Evolutionary conservation across 1,140 invertebrate species (phyloP).

Genomic region (Tetramorium parvispinum): DNA sequence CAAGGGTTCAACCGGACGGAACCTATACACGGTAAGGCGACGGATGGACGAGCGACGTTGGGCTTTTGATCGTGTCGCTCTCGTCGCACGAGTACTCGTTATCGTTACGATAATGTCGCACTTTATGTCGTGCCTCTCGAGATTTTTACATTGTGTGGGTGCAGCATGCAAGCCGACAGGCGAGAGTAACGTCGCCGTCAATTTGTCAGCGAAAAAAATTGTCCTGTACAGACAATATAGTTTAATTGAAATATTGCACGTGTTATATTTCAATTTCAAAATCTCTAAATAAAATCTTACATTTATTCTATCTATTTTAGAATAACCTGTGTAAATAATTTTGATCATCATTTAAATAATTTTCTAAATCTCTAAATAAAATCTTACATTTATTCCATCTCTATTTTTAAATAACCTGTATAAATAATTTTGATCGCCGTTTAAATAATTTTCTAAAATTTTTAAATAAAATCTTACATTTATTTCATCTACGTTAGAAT

Average conservation of each 20-base stretch:
- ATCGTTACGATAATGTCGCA: constrained; percentile 45
- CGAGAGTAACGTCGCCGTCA: not conserved
- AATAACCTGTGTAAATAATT: not conserved
- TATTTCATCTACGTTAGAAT: not conserved
- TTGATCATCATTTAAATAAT: too few relatives aligned
- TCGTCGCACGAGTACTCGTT: constrained; percentile 50
- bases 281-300: not conserved
- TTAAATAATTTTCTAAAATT: not conserved
- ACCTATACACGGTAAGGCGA: constrained; percentile 40
- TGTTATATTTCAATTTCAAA: not conserved
- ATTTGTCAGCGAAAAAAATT: constrained; percentile 1
- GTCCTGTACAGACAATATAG: not conserved
- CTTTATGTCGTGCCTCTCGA: constrained; percentile 22
- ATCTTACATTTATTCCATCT: not conserved
- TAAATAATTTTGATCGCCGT: too few relatives aligned
- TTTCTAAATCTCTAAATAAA: not conserved
- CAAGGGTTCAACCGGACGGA: constrained; percentile 68
- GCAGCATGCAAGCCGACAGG: not conserved
- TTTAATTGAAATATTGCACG: not conserved
- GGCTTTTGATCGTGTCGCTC: constrained; percentile 43
- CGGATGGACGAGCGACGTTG: constrained; percentile 44
- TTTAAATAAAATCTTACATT: not conserved
- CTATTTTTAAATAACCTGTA: not conserved
- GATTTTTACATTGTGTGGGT: not conserved
- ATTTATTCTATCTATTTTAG: not conserved